These are phyloP conservation scores for Periplaneta americana DNA, from an alignment of 1,140 invertebrate genomes.

Conservation along the genomic window DNA sequence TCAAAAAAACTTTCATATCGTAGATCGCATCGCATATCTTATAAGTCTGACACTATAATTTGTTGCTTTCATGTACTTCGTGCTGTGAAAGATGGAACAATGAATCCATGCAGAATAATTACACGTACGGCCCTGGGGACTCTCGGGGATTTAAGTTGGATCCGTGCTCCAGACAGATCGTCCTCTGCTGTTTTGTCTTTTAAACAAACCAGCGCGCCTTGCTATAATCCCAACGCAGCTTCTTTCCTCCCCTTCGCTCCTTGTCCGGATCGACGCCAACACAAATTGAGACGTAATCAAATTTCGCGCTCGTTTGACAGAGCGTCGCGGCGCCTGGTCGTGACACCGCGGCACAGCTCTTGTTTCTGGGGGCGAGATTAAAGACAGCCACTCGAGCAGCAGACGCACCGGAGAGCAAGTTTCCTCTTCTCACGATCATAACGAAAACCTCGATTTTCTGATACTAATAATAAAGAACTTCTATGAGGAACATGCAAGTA, in stretches of 20 bases:
- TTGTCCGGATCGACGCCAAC: not conserved
- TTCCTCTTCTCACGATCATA: not conserved
- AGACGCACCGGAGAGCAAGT: not conserved
- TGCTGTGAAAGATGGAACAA: too few relatives aligned
- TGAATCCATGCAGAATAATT: too few relatives aligned
- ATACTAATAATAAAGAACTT: too few relatives aligned
- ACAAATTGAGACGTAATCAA: slow-evolving; percentile 1
- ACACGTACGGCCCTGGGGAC: not conserved
- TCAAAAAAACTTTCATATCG: too few relatives aligned
- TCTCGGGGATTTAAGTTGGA: not conserved
- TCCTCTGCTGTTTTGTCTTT: not conserved
- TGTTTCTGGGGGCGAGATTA: not conserved
- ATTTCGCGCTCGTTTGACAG: not conserved
- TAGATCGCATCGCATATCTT: too few relatives aligned
- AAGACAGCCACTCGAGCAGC: too few relatives aligned
- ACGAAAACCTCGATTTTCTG: too few relatives aligned
- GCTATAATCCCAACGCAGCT: not conserved
- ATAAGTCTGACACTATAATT: too few relatives aligned
- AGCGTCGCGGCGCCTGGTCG: not conserved
- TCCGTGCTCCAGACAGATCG: not conserved
- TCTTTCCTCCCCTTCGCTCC: not conserved
- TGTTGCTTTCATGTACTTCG: too few relatives aligned
- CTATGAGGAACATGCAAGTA: too few relatives aligned
- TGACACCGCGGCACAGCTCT: not conserved
- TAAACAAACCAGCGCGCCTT: not conserved